phyloP scores from a whole-genome alignment of 2,113 vertebrate genomes.

The western clawed frog (Xenopus tropicalis) region DNA sequence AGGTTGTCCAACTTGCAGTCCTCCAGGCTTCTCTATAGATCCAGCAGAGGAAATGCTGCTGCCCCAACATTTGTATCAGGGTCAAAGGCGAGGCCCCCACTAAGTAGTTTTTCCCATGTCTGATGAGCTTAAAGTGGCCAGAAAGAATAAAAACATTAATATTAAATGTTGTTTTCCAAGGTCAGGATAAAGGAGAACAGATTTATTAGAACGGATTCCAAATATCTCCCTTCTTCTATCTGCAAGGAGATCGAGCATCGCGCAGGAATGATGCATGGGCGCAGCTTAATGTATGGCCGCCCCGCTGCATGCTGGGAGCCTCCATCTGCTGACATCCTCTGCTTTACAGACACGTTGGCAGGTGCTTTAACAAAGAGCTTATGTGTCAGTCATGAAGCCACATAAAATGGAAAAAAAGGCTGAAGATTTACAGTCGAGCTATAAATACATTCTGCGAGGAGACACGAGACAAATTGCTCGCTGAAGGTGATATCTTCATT shows the following conservation, averaged over 20 bases:
- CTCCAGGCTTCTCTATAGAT: no score
- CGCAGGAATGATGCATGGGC: background rate
- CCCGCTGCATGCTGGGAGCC: background rate
- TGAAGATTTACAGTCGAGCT: conserved; percentile 28
- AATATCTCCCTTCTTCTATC: conserved; percentile 1
- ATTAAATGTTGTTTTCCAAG: conserved; percentile 4
- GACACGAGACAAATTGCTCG: conserved; percentile 35
- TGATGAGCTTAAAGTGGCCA: no score
- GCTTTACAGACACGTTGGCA: conserved; percentile 13
- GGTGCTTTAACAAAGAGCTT: conserved; percentile 29
- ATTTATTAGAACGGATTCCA: background rate
- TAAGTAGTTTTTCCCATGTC: no score
- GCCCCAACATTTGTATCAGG: no score
- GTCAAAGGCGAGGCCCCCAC: no score
- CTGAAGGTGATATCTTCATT: conserved; percentile 35
- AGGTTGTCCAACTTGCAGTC: no score
- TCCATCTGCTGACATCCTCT: conserved; percentile 3
- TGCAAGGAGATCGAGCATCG: conserved; percentile 1
- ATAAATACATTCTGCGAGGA: conserved; percentile 30
- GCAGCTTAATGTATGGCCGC: background rate
- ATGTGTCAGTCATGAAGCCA: conserved; percentile 31
- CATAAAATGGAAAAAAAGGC: conserved; percentile 25
- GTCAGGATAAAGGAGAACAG: conserved; percentile 1
- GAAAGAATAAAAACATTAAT: no score
- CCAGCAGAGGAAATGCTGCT: no score